A percentile compares a stretch with the other conserved stretches of the same genome.
Conservation (phyloP, 2,113 vertebrate genomes). For the Euleptes europaea region DNA sequence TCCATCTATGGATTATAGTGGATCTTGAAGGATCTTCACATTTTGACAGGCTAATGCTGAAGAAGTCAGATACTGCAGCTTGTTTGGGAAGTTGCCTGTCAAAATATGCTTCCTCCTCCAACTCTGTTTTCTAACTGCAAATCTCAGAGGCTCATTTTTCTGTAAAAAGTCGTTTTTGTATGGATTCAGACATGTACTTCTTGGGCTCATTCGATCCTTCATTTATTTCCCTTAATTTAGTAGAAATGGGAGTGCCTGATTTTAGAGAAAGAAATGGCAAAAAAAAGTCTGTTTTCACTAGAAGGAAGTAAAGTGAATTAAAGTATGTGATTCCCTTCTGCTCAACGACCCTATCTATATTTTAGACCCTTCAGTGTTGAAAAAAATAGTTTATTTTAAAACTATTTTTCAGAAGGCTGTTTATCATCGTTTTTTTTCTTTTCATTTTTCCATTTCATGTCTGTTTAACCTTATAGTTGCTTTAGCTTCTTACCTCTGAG, state of each 20-base stretch:
- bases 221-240: neutral
- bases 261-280: neutral
- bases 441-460: neutral
- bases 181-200: conserved; percentile 13
- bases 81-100: neutral
- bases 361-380: neutral
- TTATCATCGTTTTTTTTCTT: neutral
- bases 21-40: neutral
- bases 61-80: neutral
- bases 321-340: neutral
- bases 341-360: neutral
- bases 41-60: neutral
- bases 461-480: neutral
- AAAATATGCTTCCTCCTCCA: neutral
- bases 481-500: neutral
- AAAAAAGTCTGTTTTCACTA: neutral
- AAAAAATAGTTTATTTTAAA: neutral
- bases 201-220: neutral
- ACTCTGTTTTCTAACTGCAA: neutral
- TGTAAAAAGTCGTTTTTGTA: conserved; percentile 16
- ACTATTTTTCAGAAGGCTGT: neutral
- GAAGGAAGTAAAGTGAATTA: neutral
- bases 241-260: neutral
- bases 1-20: neutral
- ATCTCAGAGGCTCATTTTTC: neutral